These are phyloP conservation scores for Apis cerana DNA, from an alignment of 1,140 invertebrate genomes.

Conservation along the genomic window DNA sequence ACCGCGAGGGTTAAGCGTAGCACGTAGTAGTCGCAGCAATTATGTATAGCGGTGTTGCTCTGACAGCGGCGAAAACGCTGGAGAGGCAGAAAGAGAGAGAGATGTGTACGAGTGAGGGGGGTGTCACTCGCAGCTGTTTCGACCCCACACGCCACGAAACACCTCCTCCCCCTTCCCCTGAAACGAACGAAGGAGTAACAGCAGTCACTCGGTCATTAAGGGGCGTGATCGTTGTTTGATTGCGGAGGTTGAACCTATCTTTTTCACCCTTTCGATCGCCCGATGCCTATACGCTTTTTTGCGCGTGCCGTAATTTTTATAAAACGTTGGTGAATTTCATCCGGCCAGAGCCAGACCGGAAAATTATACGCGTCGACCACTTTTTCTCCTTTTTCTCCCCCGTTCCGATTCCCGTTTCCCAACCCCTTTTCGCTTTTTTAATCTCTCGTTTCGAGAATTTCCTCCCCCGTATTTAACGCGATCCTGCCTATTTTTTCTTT, in stretches of 20 bases:
- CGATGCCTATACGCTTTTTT: background rate
- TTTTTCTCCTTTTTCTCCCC: too few relatives aligned
- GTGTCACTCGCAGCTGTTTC: slow-evolving; percentile 73
- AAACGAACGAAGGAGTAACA: slow-evolving; percentile 64
- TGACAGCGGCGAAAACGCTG: slow-evolving; percentile 19
- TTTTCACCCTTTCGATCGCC: slow-evolving; percentile 19
- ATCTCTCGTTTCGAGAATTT: too few relatives aligned
- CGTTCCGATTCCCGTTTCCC: too few relatives aligned
- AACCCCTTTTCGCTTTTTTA: too few relatives aligned
- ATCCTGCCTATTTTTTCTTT: too few relatives aligned
- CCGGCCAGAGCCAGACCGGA: too few relatives aligned
- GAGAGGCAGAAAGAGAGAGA: slow-evolving; percentile 28
- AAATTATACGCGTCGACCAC: too few relatives aligned
- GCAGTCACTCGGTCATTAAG: slow-evolving; percentile 71
- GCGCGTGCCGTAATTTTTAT: background rate
- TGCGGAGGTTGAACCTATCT: slow-evolving; percentile 60
- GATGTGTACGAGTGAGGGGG: slow-evolving; percentile 49
- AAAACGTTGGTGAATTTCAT: background rate
- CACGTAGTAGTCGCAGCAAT: slow-evolving; percentile 60
- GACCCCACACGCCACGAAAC: slow-evolving; percentile 53
- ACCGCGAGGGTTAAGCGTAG: slow-evolving; percentile 47
- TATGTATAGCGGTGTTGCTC: slow-evolving; percentile 55
- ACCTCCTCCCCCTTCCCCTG: slow-evolving; percentile 29
- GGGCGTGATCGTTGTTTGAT: slow-evolving; percentile 71
- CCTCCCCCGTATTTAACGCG: too few relatives aligned